Conservation (phyloP, 1,140 invertebrate species). For the Adelges cooleyi region DNA sequence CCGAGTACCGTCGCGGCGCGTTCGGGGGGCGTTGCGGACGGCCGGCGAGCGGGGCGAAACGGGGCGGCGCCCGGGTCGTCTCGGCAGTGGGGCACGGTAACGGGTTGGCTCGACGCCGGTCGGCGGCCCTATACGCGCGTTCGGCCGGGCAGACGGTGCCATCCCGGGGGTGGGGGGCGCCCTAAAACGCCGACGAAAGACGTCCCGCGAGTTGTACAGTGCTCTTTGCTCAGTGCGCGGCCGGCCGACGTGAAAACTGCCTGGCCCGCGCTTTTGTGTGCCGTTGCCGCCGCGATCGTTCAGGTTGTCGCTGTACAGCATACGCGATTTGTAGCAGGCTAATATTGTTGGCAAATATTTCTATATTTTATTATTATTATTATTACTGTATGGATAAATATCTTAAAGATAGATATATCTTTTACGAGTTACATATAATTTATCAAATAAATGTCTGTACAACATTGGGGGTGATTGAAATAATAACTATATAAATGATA, state of each 20-base stretch:
- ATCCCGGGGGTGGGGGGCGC: background rate
- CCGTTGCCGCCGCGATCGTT: background rate
- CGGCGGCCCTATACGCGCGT: background rate
- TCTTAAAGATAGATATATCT: too few species aligned
- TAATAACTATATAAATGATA: too few species aligned
- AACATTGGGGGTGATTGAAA: too few species aligned
- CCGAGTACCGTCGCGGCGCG: background rate
- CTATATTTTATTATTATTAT: too few species aligned
- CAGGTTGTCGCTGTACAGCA: too few species aligned
- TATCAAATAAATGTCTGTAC: too few species aligned
- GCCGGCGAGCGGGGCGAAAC: slow-evolving; percentile 1
- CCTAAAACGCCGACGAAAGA: background rate
- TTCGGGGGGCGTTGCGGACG: background rate
- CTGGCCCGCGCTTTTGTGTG: background rate
- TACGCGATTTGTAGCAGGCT: too few species aligned
- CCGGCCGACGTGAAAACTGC: background rate
- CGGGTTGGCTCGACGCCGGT: background rate
- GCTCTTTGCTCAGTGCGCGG: background rate
- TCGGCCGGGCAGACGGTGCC: background rate
- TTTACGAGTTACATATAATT: too few species aligned
- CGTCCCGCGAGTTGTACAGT: background rate
- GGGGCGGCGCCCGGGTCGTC: slow-evolving; percentile 4
- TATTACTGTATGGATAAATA: too few species aligned
- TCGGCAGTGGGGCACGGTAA: background rate
- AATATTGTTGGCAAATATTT: too few species aligned